Evolutionary conservation across 2,888 invertebrate genomes (phyloP).

Genomic region (Stenodema calcarata): DNA sequence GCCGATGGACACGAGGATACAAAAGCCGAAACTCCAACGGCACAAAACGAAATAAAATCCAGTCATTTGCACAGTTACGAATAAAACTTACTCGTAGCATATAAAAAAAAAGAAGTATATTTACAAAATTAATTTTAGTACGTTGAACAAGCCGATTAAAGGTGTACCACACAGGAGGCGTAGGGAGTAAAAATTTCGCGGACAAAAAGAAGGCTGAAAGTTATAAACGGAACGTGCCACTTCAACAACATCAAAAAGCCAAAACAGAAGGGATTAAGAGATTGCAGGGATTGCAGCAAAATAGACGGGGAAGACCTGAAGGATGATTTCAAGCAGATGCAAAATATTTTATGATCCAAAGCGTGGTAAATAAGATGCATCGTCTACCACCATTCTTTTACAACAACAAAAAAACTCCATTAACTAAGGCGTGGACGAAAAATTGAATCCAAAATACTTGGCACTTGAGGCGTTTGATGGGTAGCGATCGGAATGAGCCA

Average conservation of each 20-base stretch:
- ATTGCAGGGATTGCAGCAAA: too few species aligned
- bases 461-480: too few species aligned
- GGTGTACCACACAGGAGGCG: not conserved
- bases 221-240: not conserved
- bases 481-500: too few species aligned
- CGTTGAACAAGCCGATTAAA: not conserved
- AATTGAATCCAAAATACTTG: too few species aligned
- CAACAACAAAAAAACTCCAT: too few species aligned
- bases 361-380: too few species aligned
- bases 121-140: not conserved
- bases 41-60: not conserved
- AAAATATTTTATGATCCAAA: too few species aligned
- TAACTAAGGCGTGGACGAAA: too few species aligned
- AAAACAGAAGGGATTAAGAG: not conserved
- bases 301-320: too few species aligned
- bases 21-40: constrained; percentile 1
- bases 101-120: not conserved
- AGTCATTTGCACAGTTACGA: not conserved
- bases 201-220: not conserved
- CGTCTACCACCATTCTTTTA: too few species aligned
- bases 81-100: not conserved
- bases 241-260: not conserved
- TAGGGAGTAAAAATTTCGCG: not conserved
- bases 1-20: not conserved
- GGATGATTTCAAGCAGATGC: too few species aligned